phyloP scores from a whole-genome alignment of 2,113 vertebrate genomes.

The Terrapene triunguis region DNA sequence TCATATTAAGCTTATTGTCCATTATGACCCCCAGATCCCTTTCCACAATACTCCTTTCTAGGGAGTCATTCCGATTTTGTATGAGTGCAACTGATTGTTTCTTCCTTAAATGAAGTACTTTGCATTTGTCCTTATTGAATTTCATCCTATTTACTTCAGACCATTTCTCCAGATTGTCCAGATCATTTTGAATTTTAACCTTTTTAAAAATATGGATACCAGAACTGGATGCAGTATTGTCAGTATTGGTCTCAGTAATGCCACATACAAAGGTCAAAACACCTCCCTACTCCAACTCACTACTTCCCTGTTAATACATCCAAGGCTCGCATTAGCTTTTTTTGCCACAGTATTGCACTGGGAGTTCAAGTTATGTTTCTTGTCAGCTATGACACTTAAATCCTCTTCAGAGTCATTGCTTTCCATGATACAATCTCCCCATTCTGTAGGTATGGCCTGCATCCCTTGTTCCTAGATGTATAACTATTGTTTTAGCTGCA shows the following conservation, averaged over 20 bases:
- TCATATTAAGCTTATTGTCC: too few species aligned
- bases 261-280: too few species aligned
- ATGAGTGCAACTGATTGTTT: too few species aligned
- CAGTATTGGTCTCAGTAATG: rapidly evolving
- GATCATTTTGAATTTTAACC: not conserved
- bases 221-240: not conserved
- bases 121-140: too few species aligned
- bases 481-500: not conserved
- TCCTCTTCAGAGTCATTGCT: too few species aligned
- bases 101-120: too few species aligned
- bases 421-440: not conserved
- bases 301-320: not conserved
- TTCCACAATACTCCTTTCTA: too few species aligned
- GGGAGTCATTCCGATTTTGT: too few species aligned
- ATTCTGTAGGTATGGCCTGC: not conserved
- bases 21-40: too few species aligned
- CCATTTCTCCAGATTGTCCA: too few species aligned
- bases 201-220: not conserved
- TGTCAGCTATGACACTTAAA: not conserved
- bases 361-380: not conserved
- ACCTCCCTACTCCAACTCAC: not conserved
- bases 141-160: too few species aligned
- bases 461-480: not conserved
- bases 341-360: not conserved
- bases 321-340: not conserved